Evolutionary conservation across 2,797 vertebrate genomes (phyloP).

Genomic region (Urocyon cinereoargenteus): DNA sequence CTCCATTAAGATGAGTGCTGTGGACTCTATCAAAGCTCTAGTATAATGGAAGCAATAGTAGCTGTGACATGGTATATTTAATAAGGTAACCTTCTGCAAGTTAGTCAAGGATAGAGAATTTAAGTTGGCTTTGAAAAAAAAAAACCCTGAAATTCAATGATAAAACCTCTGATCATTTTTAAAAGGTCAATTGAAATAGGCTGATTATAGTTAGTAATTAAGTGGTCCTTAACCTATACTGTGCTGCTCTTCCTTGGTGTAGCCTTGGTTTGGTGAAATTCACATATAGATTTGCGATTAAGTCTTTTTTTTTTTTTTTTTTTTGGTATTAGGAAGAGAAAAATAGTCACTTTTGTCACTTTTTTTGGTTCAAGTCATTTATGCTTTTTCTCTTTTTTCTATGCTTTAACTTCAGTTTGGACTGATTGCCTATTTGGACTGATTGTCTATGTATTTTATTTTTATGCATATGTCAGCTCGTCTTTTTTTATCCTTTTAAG

Average conservation of each 20-base stretch:
- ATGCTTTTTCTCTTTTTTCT: neutral
- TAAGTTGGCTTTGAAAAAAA: neutral
- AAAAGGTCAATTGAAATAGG: conserved; percentile 55
- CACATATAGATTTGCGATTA: conserved; percentile 39
- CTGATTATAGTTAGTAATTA: conserved; percentile 42
- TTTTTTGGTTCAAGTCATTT: neutral
- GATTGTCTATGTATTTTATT: neutral
- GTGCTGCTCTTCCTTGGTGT: neutral
- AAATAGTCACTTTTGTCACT: neutral
- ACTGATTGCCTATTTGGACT: neutral
- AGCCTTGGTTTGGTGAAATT: conserved; percentile 28
- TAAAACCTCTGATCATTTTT: neutral
- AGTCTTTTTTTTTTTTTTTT: neutral
- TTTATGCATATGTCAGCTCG: neutral
- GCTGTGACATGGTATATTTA: neutral
- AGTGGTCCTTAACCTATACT: conserved; percentile 59
- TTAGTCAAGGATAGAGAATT: neutral
- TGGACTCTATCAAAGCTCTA: neutral
- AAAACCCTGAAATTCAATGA: neutral
- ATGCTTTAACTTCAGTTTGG: conserved; percentile 23
- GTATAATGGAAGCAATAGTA: neutral
- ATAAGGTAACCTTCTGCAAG: neutral
- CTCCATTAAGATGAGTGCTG: neutral
- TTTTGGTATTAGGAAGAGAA: neutral
- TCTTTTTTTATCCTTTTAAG: neutral